These are phyloP conservation scores for Margarornis squamiger DNA, from an alignment of 2,797 vertebrate species.

Conservation along the genomic window DNA sequence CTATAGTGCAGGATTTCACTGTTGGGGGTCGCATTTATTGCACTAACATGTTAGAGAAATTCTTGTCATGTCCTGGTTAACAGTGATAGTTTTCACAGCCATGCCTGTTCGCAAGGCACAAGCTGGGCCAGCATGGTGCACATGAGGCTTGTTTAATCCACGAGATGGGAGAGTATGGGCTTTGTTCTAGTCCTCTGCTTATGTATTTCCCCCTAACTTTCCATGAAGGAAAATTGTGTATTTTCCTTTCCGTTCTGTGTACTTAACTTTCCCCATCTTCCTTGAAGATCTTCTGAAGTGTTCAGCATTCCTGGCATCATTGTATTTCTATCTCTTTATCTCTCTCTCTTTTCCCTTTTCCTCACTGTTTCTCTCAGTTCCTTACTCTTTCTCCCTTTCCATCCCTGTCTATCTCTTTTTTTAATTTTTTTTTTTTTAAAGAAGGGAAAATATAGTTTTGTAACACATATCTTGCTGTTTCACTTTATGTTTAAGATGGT, in stretches of 20 bases:
- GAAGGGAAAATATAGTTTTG: not conserved
- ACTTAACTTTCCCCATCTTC: not conserved
- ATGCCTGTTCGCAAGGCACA: rapidly evolving
- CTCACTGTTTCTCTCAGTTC: not conserved
- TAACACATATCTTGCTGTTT: not conserved
- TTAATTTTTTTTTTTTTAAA: not conserved
- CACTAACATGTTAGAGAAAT: not conserved
- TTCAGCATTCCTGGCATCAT: not conserved
- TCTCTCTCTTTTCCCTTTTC: not conserved
- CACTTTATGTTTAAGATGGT: not conserved
- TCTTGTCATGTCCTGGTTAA: rapidly evolving
- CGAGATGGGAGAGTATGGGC: not conserved
- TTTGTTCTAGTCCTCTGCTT: not conserved
- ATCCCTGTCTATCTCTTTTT: not conserved
- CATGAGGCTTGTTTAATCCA: not conserved
- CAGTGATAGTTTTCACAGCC: not conserved
- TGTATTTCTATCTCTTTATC: not conserved
- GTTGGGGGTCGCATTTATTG: not conserved
- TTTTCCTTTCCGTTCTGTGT: not conserved
- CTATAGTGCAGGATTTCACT: not conserved
- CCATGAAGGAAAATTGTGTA: not conserved
- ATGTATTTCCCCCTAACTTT: not conserved
- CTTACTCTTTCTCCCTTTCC: not conserved
- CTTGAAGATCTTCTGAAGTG: not conserved
- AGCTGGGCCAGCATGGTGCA: not conserved